A percentile compares a stretch with the other conserved stretches of the same genome.
Evolutionary conservation across 37 sponge, comb jelly and placozoan species (phyloP).

Genomic region (Beroe forskalii): DNA sequence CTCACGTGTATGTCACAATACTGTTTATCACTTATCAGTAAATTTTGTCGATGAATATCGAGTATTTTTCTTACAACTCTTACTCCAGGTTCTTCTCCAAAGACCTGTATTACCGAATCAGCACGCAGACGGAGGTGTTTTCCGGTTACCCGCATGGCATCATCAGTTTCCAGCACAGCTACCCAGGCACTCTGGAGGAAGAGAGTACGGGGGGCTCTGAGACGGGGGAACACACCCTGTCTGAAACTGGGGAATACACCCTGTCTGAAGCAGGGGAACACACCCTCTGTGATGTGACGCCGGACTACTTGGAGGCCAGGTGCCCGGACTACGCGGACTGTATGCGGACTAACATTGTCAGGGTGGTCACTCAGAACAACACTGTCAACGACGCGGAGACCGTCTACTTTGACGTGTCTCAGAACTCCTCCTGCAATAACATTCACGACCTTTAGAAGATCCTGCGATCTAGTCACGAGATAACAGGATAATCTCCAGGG

Average conservation of each 20-base stretch:
- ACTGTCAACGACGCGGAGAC: not conserved
- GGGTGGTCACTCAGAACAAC: constrained; percentile 4
- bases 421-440: constrained; percentile 19
- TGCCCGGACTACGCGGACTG: not conserved
- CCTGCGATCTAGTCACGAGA: no score
- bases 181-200: constrained; percentile 2
- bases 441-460: constrained; percentile 17
- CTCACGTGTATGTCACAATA: no score
- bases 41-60: no score
- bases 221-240: no score
- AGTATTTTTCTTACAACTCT: no score
- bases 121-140: constrained; percentile 70
- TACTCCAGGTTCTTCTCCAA: constrained; percentile 96
- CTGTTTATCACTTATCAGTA: no score
- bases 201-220: not conserved
- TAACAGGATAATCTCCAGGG: no score
- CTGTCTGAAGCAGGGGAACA: not conserved
- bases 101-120: constrained; percentile 88
- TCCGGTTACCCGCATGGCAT: constrained; percentile 31
- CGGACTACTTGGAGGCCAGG: not conserved
- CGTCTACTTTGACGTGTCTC: constrained; percentile 44
- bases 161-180: constrained; percentile 9
- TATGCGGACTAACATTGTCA: not conserved
- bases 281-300: constrained; percentile 8
- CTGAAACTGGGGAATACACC: not conserved